Evolutionary conservation across 1,140 invertebrate species (phyloP), one percentile per base, ranked within the genome.

Genomic region (Tyrophagus putrescentiae): DNA sequence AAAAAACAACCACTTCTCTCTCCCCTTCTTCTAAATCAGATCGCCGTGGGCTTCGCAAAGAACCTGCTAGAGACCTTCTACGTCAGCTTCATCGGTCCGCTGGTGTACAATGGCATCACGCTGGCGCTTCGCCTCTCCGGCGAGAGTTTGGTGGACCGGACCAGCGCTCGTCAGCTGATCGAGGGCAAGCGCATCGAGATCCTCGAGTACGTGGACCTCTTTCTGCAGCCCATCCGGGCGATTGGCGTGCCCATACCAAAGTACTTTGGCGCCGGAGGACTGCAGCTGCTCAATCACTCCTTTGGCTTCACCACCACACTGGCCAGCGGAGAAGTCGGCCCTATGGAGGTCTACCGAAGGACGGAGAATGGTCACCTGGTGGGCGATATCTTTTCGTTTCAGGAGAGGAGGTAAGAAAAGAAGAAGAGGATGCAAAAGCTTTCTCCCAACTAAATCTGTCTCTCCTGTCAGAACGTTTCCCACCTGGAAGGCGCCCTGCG

Each of bases 21-120:
- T 25, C 7, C 21, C 7, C 13, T 25, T 7, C 23, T 48, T 48
- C 7, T 13, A 29, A 7, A 25, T 9, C 31, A 48, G 45, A 21
- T 48, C 7, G 7, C 45, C 23, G 45, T 48, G 23, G 9, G 23
- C 27, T 56, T 56, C 27, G 53, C 53, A 13, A 56, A 56, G 54
- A 7, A 29, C 6, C 18, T 56, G 21, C 54, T 56, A 45, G 53
- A 41, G 54, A 48, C 13, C 13, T 58, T 56, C 31, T 25, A 56
- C 54, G 7, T 56, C 33, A 25, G 7, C 7, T 56, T 56, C 54
- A 7, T 58, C 21, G 53, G 53, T 58, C 6, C 53, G 18, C 7
- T 56, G 29, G 53, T 56, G 53, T 56, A 56, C 53, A 56, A 56
- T 58, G 53, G 18, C 18, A 41, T 56, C 27, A 56, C 29, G 16